These are phyloP conservation scores for Guaruba guarouba DNA, from an alignment of 2,113 vertebrate genomes.

Conservation along the genomic window DNA sequence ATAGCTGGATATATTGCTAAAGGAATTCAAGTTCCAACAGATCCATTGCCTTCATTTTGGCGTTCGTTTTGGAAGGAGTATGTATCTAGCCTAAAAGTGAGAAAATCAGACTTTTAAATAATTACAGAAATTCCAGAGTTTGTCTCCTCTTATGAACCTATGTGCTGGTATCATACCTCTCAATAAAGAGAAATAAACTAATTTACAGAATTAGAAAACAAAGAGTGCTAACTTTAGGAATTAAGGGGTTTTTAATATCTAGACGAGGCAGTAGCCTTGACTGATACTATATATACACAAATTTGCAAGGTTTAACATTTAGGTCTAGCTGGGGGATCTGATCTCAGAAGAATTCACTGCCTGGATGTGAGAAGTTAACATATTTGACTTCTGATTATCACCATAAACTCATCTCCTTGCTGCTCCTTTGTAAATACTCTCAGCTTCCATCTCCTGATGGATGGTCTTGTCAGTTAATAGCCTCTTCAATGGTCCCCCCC, in stretches of 20 bases:
- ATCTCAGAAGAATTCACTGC: not conserved
- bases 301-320: not conserved
- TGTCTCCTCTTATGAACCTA: not conserved
- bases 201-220: not conserved
- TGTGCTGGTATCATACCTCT: not conserved
- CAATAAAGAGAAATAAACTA: not conserved
- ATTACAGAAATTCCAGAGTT: not conserved
- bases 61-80: not conserved
- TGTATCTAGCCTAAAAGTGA: not conserved
- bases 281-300: not conserved
- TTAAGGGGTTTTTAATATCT: not conserved
- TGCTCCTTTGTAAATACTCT: not conserved
- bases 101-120: not conserved
- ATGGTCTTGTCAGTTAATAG: not conserved
- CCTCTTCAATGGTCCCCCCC: not conserved
- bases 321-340: not conserved
- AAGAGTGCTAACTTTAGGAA: not conserved
- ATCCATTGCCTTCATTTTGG: not conserved
- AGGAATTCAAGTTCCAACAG: not conserved
- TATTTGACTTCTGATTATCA: not conserved
- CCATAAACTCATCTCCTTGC: not conserved
- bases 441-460: not conserved
- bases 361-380: not conserved
- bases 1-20: not conserved
- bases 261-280: not conserved